phyloP scores from a whole-genome alignment of 2,888 invertebrate genomes.

The Ommatoiulus sabulosus region DNA sequence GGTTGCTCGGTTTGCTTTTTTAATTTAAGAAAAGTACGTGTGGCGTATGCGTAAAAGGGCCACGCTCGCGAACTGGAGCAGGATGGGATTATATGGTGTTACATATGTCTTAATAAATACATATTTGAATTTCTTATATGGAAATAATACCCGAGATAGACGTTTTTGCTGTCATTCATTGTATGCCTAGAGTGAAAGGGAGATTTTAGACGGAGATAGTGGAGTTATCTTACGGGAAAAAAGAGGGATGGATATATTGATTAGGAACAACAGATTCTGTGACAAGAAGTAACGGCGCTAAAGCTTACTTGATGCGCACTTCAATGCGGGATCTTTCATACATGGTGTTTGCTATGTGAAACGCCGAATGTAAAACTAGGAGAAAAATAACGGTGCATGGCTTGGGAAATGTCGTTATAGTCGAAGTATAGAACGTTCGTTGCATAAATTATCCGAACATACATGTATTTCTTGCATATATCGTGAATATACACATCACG shows the following conservation, averaged over 20 bases:
- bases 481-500: too few relatives aligned
- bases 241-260: slow-evolving; percentile 50
- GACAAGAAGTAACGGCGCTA: slow-evolving; percentile 47
- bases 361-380: neutral
- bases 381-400: neutral
- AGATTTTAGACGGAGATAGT: slow-evolving; percentile 31
- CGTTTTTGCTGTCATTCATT: slow-evolving; percentile 48
- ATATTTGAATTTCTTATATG: slow-evolving; percentile 39
- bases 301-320: slow-evolving; percentile 38
- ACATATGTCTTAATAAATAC: slow-evolving; percentile 47
- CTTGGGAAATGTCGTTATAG: neutral
- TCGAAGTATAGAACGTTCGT: neutral
- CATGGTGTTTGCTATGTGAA: neutral
- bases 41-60: slow-evolving; percentile 9
- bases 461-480: too few relatives aligned
- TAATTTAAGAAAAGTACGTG: slow-evolving; percentile 32
- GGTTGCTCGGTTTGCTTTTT: neutral
- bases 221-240: slow-evolving; percentile 35
- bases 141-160: slow-evolving; percentile 30
- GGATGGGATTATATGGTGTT: slow-evolving; percentile 47
- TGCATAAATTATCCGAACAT: too few relatives aligned
- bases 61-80: slow-evolving; percentile 15
- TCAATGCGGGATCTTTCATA: neutral
- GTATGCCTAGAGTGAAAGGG: slow-evolving; percentile 30
- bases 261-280: slow-evolving; percentile 52